Conservation (phyloP, 2,113 vertebrate species). For the Paralichthys olivaceus region DNA sequence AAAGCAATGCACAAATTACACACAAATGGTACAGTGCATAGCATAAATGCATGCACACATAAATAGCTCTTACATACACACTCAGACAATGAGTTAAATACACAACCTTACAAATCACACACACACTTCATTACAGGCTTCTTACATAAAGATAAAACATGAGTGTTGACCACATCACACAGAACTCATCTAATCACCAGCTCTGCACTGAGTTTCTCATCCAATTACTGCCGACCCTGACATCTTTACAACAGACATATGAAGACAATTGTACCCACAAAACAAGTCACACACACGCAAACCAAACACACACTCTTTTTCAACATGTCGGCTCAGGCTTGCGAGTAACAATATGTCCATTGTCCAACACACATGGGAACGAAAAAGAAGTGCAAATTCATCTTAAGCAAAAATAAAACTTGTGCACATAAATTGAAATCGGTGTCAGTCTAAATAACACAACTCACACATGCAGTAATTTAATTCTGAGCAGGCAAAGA, state of each 20-base stretch:
- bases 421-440: background rate
- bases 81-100: background rate
- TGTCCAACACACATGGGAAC: background rate
- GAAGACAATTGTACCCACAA: background rate
- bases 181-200: conserved; percentile 18
- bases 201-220: background rate
- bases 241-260: background rate
- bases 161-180: conserved; percentile 39
- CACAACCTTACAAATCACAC: background rate
- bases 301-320: conserved; percentile 6
- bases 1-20: background rate
- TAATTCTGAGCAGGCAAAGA: background rate
- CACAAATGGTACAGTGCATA: background rate
- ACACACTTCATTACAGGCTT: conserved; percentile 19
- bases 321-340: background rate
- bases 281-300: conserved; percentile 44
- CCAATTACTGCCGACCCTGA: conserved; percentile 20
- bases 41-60: background rate
- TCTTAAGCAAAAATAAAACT: background rate
- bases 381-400: background rate
- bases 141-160: conserved; percentile 30
- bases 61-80: background rate
- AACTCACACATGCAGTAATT: conserved; percentile 43
- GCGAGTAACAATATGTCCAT: background rate
- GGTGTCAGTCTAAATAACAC: background rate